Percentiles rank a stretch among this genome's conserved stretches.
Conservation (phyloP, 2,888 invertebrate genomes). For the Epinotia demarniana region DNA sequence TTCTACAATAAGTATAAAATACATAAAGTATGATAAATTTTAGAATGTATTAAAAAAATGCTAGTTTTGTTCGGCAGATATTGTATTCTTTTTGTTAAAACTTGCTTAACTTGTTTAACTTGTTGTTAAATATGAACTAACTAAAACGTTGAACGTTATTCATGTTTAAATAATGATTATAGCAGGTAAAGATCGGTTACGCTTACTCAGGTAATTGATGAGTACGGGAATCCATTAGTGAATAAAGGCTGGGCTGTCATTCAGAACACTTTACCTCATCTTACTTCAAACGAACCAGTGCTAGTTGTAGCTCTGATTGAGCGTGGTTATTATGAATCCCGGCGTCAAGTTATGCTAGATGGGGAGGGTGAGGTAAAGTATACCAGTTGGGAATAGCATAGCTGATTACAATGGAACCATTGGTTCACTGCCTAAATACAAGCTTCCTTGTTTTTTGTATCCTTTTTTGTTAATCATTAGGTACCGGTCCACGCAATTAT, state of each 20-base stretch:
- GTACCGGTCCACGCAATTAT: background rate
- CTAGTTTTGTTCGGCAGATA: no score
- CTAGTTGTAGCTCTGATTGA: background rate
- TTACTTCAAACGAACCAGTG: background rate
- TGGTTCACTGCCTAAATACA: constrained; percentile 15
- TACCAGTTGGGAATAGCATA: background rate
- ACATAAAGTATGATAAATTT: no score
- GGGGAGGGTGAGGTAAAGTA: background rate
- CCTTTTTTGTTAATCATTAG: background rate
- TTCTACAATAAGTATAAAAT: no score
- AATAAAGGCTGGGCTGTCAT: constrained; percentile 14
- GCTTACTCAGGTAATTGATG: constrained; percentile 43
- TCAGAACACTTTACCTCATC: background rate
- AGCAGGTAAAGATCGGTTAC: constrained; percentile 31
- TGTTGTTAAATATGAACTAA: constrained; percentile 9
- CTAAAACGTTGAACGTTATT: constrained; percentile 18
- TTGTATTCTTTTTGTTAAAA: no score
- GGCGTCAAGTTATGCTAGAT: background rate
- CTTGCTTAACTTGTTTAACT: no score
- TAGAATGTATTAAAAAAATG: no score
- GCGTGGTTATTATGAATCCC: background rate
- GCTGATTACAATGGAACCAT: constrained; percentile 22
- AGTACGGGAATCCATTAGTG: constrained; percentile 35
- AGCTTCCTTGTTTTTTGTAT: constrained; percentile 15
- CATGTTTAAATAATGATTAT: constrained; percentile 9